Percentiles rank a stretch among this genome's conserved stretches.
phyloP scores from a whole-genome alignment of 2,113 vertebrate species.

The Speoplatyrhinus poulsoni region DNA sequence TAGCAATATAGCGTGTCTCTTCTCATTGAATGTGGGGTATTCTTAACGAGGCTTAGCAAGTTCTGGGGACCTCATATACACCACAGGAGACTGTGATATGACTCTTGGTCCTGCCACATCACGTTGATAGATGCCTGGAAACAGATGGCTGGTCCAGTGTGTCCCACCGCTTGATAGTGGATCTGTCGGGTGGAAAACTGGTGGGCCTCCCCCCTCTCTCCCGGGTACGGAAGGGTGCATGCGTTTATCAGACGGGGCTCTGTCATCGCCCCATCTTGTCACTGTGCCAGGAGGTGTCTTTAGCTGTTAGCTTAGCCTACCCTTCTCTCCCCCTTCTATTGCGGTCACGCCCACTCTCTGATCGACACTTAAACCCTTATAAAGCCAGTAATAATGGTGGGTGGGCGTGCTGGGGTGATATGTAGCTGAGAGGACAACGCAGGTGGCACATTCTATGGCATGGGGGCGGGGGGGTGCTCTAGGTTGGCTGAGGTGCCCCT shows the following conservation, averaged over 20 bases:
- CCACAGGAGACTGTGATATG: constrained; percentile 32
- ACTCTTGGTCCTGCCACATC: constrained; percentile 22
- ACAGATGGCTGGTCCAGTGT: constrained; percentile 54
- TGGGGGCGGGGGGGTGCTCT: constrained; percentile 1
- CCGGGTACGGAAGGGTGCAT: constrained; percentile 30
- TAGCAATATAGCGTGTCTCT: constrained; percentile 4
- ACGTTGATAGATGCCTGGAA: constrained; percentile 56
- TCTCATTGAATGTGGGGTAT: constrained; percentile 14
- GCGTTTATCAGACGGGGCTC: constrained; percentile 53
- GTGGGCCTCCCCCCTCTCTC: neutral
- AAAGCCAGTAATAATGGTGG: constrained; percentile 69
- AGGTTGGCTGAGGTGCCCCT: constrained; percentile 59
- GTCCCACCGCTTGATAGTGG: constrained; percentile 48
- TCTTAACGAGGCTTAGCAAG: constrained; percentile 38
- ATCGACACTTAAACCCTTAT: constrained; percentile 69
- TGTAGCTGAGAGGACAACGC: constrained; percentile 36
- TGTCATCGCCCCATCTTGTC: constrained; percentile 70
- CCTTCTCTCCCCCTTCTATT: constrained; percentile 26
- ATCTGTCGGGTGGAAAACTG: constrained; percentile 54
- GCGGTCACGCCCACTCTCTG: constrained; percentile 57
- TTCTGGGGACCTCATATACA: constrained; percentile 26
- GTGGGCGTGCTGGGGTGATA: constrained; percentile 15
- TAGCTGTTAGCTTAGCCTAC: constrained; percentile 56
- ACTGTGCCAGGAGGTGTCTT: constrained; percentile 61
- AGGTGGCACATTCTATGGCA: neutral